These are phyloP conservation scores for Leiothrix lutea DNA, from an alignment of 2,113 vertebrate genomes.

Conservation along the genomic window DNA sequence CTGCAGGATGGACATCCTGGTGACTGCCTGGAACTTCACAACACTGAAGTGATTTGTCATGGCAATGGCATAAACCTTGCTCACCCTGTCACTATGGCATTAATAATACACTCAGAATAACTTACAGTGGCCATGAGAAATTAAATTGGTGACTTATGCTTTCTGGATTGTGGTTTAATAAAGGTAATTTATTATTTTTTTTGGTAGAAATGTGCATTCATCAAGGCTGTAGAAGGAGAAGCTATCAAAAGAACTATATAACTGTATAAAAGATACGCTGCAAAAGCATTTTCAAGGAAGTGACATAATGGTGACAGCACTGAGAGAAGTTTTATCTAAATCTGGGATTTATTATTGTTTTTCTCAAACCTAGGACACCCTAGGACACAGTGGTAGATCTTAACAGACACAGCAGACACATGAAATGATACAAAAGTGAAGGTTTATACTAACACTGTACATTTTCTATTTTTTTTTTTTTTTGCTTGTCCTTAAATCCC, in stretches of 20 bases:
- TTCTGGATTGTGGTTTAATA: background rate
- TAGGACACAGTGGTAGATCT: background rate
- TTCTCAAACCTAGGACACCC: background rate
- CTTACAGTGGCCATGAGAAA: background rate
- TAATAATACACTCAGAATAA: constrained; percentile 5
- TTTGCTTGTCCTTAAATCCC: background rate
- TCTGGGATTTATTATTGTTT: background rate
- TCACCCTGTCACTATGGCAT: background rate
- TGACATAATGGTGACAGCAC: background rate
- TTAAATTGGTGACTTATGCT: background rate
- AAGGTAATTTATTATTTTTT: background rate
- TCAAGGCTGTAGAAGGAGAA: background rate
- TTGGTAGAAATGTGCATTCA: background rate
- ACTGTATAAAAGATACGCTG: background rate
- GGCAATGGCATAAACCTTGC: background rate
- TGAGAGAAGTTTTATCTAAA: background rate
- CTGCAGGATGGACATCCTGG: background rate
- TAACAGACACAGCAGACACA: background rate
- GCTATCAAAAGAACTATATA: background rate
- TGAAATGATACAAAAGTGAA: background rate
- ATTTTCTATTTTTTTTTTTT: background rate
- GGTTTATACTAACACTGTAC: background rate
- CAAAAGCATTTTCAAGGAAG: background rate
- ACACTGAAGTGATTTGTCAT: background rate
- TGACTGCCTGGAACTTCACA: background rate